phyloP scores from a whole-genome alignment of 2,888 invertebrate species.

The Chrysina gloriosa region DNA sequence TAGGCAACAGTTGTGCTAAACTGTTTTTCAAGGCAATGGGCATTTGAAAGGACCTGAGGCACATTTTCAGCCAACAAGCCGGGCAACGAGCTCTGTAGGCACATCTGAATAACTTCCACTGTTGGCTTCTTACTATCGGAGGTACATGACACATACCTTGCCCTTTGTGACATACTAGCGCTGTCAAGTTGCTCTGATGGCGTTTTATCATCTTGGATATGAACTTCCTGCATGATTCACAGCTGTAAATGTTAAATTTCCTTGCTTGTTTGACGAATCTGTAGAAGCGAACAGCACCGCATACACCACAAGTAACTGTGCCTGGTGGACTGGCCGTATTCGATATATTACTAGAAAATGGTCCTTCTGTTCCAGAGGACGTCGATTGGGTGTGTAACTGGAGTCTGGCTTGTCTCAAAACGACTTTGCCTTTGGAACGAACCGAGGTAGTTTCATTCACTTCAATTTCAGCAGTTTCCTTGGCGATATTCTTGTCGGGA shows the following conservation, averaged over 20 bases:
- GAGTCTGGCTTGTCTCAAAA: constrained; percentile 76
- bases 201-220: constrained; percentile 84
- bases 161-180: constrained; percentile 75
- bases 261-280: constrained; percentile 83
- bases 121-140: constrained; percentile 77
- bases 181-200: constrained; percentile 58
- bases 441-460: constrained; percentile 62
- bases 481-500: constrained; percentile 64
- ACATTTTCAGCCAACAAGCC: constrained; percentile 90
- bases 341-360: constrained; percentile 70
- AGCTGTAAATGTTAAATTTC: constrained; percentile 86
- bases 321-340: constrained; percentile 70
- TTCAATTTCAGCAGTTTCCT: constrained; percentile 62
- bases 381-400: constrained; percentile 69
- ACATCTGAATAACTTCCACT: constrained; percentile 76
- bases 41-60: constrained; percentile 82
- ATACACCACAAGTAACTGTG: constrained; percentile 81
- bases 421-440: constrained; percentile 72
- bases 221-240: constrained; percentile 88
- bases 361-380: constrained; percentile 71
- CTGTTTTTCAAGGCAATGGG: constrained; percentile 76
- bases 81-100: constrained; percentile 82
- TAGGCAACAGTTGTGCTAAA: constrained; percentile 77
- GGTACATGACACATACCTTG: constrained; percentile 80
- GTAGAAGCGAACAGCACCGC: constrained; percentile 80